Base-by-base conservation (phyloP, 1,140 invertebrate genomes). In the Magallana ariakensis region DNA sequence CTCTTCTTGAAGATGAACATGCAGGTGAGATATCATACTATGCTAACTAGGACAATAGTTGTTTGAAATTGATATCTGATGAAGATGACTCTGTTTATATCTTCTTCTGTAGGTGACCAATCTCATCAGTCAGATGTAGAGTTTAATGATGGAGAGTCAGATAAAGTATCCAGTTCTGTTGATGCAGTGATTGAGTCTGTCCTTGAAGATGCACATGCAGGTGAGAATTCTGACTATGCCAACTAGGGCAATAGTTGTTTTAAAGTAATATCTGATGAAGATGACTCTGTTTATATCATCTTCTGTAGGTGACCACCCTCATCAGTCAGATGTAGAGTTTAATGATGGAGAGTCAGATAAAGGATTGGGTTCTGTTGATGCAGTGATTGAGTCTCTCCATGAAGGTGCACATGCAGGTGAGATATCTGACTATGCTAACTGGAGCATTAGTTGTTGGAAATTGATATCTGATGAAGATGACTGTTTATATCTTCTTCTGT, bases 401-500 rank as follows among this genome's bases (percentile, higher is more conserved):
- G 58, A 60, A 60, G 58, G 15, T 60, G 58, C 58, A 60, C 58
- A 60, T 19, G 58, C 58, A 62, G 58, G 58, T 62, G 58, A 62
- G 58, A 62, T 16, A 16, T 62, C 58, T 62, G 58, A 62, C 58
- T 62, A n/a, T n/a, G 58, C 58, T 16, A 62, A 62, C 58, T 62
- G 16, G 15, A 16, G 58, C 16, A 62, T 16, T 62, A 62, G 58
- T 62, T 62, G 58, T 16, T 16, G 16, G 58, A 62, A 62, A 16
- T 62, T 62, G 58, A 62, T 62, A 62, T 62, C 58, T 62, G 13
- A 62, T 62, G 58, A 62, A 62, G 58, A 62, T 62, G 58, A 62
- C 58, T 62, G 58, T 62, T 62, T 62, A 62, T 62, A 62, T 62
- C 16, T 62, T 62, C 58, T 62, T 62, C 58, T 62, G 58, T 62